Base-by-base conservation (phyloP, 1,140 invertebrate species). In the Hyles euphorbiae region DNA sequence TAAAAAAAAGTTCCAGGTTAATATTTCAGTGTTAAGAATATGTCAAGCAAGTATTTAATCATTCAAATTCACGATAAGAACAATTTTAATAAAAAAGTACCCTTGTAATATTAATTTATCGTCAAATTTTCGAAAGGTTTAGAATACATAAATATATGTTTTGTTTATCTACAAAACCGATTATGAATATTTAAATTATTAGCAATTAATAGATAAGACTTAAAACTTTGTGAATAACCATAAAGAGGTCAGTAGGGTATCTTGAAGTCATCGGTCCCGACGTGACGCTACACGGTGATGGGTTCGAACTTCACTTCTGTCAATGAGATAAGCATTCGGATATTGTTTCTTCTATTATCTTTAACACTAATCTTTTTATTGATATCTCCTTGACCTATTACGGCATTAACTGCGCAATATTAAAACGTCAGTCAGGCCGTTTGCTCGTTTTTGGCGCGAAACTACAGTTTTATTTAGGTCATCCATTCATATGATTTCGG, bases 191-290 rank as follows among this genome's bases (percentile, higher is more conserved):
- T 22, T 22, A 22, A 48, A 48, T 48, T 10, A 3, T 48, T 12
- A n/a, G 6, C 22, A 48, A 11, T 48, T 6, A 48, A 48, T 5
- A 12, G 45, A 56, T 56, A 56, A 56, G 32, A 11, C 32, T 12
- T 10, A 9, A 56, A 56, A 56, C 12, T 22, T 48, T 47, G 11
- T n/a, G 22, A 34, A 34, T 44, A 54, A 68, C 58, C 57, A 70
- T 70, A 81, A 72, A 75, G 74, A 78, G 80, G 82, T 81, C 71
- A 85, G 74, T 81, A 68, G 80, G 73, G 60, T 73, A 76, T 55
- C 55, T 44, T 53, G 33, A 56, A 63, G 58, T 34, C 36, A 60
- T 57, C 36, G 55, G 34, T 46, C 45, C 46, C 11, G 50, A 5
- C 48, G 10, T 34, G 56, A 68, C 49, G 43, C 49, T 48, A 51